Base-by-base conservation (phyloP, 2,888 invertebrate genomes). In the Ligdia adustata region DNA sequence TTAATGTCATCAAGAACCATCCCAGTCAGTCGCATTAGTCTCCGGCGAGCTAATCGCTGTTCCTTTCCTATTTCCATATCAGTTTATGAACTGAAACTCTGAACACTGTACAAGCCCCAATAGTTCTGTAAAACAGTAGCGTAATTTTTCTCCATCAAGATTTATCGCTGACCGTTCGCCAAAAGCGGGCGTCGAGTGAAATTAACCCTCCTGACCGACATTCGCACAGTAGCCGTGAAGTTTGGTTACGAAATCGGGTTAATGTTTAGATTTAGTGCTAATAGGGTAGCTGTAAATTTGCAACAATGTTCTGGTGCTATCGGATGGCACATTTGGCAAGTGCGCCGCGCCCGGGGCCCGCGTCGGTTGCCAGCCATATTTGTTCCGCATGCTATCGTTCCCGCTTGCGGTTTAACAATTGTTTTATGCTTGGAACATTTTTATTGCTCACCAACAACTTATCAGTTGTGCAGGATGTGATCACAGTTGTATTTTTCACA, bases 231-330 rank as follows among this genome's bases (percentile, higher is more conserved):
- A 80, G 66, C 74, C 72, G 75, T 81, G 82, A 83, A 83, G 82
- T 82, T 86, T 73, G 82, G 85, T 83, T 83, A 82, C 75, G 73
- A 76, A 88, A 85, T 81, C 82, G 87, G 89, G 89, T 89, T 88
- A 89, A 88, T 89, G 87, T 88, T 87, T 89, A 88, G 87, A 89
- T 89, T 89, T 89, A 89, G 87, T 89, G 89, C 87, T 88, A 88
- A 88, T 89, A 88, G 87, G 82, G 79, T 79, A 79, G 88, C 75
- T 82, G 84, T 89, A 88, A 88, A 88, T 88, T 85, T 75, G 75
- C 79, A 72, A 75, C 84, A 82, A 84, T 87, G 85, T 87, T 85
- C 82, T 79, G 84, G 77, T 79, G 82, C 80, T 88, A 88, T 89
- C 88, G 76, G 86, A 78, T 85, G 83, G 83, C 82, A 86, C 81